Evolutionary conservation across 2,888 invertebrate species (phyloP).

Genomic region (Apamea epomidion): DNA sequence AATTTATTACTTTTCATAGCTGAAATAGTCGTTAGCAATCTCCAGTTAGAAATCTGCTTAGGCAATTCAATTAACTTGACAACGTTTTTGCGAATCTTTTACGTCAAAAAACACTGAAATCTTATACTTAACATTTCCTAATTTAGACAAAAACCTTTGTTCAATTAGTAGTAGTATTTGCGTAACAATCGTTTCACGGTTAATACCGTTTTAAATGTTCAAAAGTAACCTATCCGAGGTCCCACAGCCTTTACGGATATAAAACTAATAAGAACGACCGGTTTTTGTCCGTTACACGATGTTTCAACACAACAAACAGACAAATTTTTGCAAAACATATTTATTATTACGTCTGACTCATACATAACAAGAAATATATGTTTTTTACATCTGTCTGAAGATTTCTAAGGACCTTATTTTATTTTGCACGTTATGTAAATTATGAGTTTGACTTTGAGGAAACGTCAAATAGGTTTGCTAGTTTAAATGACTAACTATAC

Average conservation of each 20-base stretch:
- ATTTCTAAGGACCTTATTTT: neutral
- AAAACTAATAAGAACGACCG: constrained; percentile 55
- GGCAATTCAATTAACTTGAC: neutral
- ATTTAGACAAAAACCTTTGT: neutral
- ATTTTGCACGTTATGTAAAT: neutral
- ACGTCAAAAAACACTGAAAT: neutral
- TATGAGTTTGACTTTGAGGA: neutral
- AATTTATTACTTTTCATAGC: no score
- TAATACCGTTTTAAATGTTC: constrained; percentile 20
- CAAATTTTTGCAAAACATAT: constrained; percentile 44
- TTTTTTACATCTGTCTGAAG: neutral
- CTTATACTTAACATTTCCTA: neutral
- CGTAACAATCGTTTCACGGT: constrained; percentile 38
- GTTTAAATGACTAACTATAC: no score
- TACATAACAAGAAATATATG: constrained; percentile 5
- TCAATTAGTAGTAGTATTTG: constrained; percentile 6
- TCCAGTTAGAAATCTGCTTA: neutral
- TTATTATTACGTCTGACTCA: constrained; percentile 49
- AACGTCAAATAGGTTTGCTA: neutral
- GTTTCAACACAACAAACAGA: constrained; percentile 42
- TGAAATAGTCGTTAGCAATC: neutral
- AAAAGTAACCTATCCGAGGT: constrained; percentile 35
- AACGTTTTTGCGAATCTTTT: neutral
- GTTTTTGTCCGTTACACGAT: constrained; percentile 52
- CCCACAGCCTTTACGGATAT: constrained; percentile 67